Evolutionary conservation across 2,797 vertebrate species (phyloP), one percentile per base, ranked within the genome.

Genomic region (Melanotaenia maccullochi): DNA sequence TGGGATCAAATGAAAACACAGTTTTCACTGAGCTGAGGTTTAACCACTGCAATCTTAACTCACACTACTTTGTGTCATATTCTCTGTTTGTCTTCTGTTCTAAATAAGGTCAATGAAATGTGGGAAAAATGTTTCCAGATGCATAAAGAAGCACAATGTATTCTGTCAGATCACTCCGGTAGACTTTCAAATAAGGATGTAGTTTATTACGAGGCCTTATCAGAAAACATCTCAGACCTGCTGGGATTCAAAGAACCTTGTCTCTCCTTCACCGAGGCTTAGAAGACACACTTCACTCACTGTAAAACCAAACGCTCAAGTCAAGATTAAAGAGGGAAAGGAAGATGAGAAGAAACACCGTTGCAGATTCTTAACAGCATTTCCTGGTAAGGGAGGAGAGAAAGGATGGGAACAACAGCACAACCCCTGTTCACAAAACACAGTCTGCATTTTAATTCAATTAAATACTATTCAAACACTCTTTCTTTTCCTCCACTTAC

Each of bases 231-330:
- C 36, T 73, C 25, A 66, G 68, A 75, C 68, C 82, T 77, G 73
- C 75, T 47, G 87, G 79, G 73, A 89, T 59, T 71, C 54, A 42
- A 71, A 85, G 63, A 84, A 84, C 85, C 83, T 86, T 84, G 85
- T 82, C 60, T 90, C 78, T 87, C 80, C 82, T 90, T 87, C 81
- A 75, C 49, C n/a, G 3, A 57, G 67, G 58, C 85, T 87, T 68
- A 82, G 71, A 81, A 85, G 77, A 75, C 54, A 65, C 54, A 76
- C 71, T 87, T 85, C 61, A 56, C 60, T 81, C 64, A 44, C 24
- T 52, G 68, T 68, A 64, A 76, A 80, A 76, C 68, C 78, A 84
- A 87, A 85, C 54, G 64, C 68, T 73, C 63, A 71, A 85, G 73
- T 81, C 3, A 35, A 85, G 79, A 90, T 91, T 87, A 91, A 87